A percentile compares a stretch with the other conserved stretches of the same genome.
These are phyloP conservation scores for Mesochorus sp. DNA, from an alignment of 2,888 invertebrate species.

Conservation along the genomic window DNA sequence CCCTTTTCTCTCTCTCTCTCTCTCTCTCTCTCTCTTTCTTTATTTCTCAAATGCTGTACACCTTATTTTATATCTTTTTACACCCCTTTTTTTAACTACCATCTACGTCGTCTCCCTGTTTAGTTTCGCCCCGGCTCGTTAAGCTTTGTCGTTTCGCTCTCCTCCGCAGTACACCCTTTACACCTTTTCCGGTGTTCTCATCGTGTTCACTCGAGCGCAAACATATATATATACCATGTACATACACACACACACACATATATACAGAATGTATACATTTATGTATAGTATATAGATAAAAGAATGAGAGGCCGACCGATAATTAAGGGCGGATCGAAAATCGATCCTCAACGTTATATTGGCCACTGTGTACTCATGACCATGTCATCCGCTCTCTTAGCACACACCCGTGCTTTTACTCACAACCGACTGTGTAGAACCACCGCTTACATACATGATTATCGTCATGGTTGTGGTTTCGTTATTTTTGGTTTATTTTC, in stretches of 20 bases:
- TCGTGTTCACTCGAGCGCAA: conserved; percentile 14
- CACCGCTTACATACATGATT: background rate
- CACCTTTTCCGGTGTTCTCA: conserved; percentile 9
- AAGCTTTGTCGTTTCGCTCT: conserved; percentile 35
- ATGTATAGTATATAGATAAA: conserved; percentile 8
- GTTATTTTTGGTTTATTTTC: background rate
- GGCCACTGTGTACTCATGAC: background rate
- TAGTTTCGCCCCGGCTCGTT: conserved; percentile 51
- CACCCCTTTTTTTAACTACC: conserved; percentile 15
- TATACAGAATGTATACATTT: too few relatives aligned
- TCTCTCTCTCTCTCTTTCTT: background rate
- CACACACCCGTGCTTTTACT: background rate
- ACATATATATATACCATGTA: background rate
- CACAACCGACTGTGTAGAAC: too few relatives aligned
- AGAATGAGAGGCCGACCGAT: conserved; percentile 15
- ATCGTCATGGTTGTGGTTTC: background rate
- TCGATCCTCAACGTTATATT: conserved; percentile 39
- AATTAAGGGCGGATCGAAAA: conserved; percentile 49
- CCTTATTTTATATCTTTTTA: conserved; percentile 13
- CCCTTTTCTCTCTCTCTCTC: background rate
- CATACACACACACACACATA: too few relatives aligned
- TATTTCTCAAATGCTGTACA: conserved; percentile 1
- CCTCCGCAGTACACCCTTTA: conserved; percentile 9
- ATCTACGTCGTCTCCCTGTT: conserved; percentile 52
- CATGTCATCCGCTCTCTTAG: background rate